Evolutionary conservation across 2,113 vertebrate species (phyloP).

Genomic region (Heteronetta atricapilla): DNA sequence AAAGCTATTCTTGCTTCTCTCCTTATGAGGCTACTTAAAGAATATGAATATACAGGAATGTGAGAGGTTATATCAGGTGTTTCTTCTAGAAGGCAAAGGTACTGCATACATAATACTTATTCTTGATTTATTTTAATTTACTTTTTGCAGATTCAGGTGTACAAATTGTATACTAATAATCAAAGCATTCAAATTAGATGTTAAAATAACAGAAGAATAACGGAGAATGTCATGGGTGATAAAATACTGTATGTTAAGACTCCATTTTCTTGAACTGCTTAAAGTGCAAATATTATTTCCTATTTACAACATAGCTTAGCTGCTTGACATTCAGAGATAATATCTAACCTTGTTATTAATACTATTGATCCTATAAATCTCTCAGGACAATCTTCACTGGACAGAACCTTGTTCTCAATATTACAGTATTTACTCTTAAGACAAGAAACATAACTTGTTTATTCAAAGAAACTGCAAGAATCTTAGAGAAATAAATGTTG

Average conservation of each 20-base stretch:
- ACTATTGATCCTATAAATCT: background rate
- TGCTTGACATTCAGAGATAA: background rate
- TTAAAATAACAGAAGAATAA: background rate
- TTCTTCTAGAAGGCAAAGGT: background rate
- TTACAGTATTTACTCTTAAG: background rate
- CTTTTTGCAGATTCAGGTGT: background rate
- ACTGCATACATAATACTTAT: too few species aligned
- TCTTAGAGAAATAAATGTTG: background rate
- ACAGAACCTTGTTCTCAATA: background rate
- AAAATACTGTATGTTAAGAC: background rate
- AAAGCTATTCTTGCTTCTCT: background rate
- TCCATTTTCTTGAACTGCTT: background rate
- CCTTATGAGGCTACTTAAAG: background rate
- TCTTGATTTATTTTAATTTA: background rate
- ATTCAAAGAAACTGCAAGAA: background rate
- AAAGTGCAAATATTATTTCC: background rate
- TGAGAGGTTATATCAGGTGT: background rate
- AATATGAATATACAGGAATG: background rate
- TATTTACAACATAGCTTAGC: background rate
- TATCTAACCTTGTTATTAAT: background rate
- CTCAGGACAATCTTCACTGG: background rate
- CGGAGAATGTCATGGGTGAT: background rate
- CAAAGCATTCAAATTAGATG: background rate
- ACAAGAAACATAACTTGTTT: background rate
- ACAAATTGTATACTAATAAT: background rate